Evolutionary conservation across 2,888 invertebrate species (phyloP).

Genomic region (Alviniconcha strummeri): DNA sequence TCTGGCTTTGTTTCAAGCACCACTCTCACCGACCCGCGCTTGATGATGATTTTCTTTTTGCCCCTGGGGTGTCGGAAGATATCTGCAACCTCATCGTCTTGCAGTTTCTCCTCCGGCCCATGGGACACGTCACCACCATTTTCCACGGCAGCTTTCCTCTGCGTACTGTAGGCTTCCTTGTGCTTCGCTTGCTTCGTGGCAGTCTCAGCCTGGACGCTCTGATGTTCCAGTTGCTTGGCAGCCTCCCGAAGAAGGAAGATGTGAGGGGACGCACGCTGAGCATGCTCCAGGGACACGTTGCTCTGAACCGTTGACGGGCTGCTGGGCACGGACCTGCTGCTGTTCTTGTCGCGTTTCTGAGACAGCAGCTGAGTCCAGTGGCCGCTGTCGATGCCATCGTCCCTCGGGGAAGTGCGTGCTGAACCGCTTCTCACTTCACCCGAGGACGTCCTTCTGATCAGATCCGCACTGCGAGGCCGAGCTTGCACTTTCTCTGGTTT

Average conservation of each 20-base stretch:
- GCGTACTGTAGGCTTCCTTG: background rate
- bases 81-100: slow-evolving; percentile 27
- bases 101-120: background rate
- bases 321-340: slow-evolving; percentile 9
- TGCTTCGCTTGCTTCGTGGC: background rate
- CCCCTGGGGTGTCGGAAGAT: slow-evolving; percentile 16
- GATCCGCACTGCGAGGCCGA: slow-evolving; percentile 14
- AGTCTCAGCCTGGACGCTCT: background rate
- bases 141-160: background rate
- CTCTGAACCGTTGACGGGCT: slow-evolving; percentile 25
- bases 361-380: slow-evolving; percentile 35
- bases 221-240: background rate
- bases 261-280: background rate
- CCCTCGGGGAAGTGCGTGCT: background rate
- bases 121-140: background rate
- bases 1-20: background rate
- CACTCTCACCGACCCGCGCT: slow-evolving; percentile 13
- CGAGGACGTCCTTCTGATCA: background rate
- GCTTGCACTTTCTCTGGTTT: background rate
- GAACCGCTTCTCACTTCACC: background rate
- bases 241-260: slow-evolving; percentile 18
- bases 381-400: background rate
- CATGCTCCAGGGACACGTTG: background rate
- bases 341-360: slow-evolving; percentile 22
- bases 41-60: slow-evolving; percentile 27